A percentile compares a stretch with the other conserved stretches of the same genome.
These are phyloP conservation scores for Kuschelorhynchus macadamiae DNA, from an alignment of 2,888 invertebrate species.

Conservation along the genomic window DNA sequence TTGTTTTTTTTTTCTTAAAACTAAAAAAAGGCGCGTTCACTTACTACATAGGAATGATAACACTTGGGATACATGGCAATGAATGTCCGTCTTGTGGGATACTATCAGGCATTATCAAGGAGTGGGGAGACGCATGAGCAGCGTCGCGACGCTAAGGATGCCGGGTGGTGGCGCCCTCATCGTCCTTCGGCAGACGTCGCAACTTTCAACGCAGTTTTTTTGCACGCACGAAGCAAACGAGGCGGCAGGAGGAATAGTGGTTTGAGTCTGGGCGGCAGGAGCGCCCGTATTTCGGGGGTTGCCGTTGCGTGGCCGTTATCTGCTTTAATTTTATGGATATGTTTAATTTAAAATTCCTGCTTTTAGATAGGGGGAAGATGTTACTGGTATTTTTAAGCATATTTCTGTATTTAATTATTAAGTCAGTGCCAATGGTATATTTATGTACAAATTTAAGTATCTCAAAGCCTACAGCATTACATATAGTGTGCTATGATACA, in stretches of 20 bases:
- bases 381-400: not conserved
- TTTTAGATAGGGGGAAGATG: slow-evolving; percentile 14
- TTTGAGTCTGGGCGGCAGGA: slow-evolving; percentile 43
- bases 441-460: too few species aligned
- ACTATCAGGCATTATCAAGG: slow-evolving; percentile 69
- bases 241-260: slow-evolving; percentile 51
- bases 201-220: slow-evolving; percentile 58
- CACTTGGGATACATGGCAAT: slow-evolving; percentile 70
- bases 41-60: slow-evolving; percentile 68
- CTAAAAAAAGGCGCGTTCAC: slow-evolving; percentile 68
- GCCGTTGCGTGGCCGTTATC: slow-evolving; percentile 41
- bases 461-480: too few species aligned
- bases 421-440: too few species aligned
- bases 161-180: slow-evolving; percentile 68
- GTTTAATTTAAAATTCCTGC: slow-evolving; percentile 33
- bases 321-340: slow-evolving; percentile 44
- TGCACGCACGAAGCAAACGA: slow-evolving; percentile 55
- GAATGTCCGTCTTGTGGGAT: slow-evolving; percentile 70
- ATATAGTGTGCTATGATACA: too few species aligned
- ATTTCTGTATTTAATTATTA: too few species aligned
- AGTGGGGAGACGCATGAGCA: slow-evolving; percentile 69
- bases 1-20: slow-evolving; percentile 65
- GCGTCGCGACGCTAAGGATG: slow-evolving; percentile 69
- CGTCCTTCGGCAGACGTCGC: slow-evolving; percentile 54
- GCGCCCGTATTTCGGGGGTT: slow-evolving; percentile 32